A percentile compares a stretch with the other conserved stretches of the same genome.
Conservation (phyloP, 2,113 vertebrate genomes). For the Pseudopipra pipra region DNA sequence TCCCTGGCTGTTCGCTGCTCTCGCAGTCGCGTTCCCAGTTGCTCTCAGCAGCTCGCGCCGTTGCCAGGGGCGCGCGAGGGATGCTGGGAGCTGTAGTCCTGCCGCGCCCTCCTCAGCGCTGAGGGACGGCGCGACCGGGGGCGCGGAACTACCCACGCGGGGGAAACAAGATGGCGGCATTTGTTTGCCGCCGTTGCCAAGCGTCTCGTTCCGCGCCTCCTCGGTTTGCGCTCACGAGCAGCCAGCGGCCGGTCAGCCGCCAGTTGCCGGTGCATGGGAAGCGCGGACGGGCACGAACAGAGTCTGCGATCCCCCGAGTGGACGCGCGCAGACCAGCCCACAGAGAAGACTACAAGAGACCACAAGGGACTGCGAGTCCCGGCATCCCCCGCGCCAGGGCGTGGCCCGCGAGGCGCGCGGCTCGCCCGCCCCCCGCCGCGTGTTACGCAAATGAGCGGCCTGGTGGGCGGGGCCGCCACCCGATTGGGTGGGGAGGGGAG, state of each 20-base stretch:
- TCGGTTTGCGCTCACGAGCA: neutral
- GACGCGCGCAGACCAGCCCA: accelerated
- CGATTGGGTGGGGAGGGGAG: neutral
- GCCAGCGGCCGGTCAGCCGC: accelerated
- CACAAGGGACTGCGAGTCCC: neutral
- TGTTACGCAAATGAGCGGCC: neutral
- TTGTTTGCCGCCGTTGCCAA: constrained; percentile 44
- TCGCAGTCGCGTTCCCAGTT: neutral
- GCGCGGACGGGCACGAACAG: accelerated
- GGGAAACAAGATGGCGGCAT: neutral
- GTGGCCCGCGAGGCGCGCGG: neutral
- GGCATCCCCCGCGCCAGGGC: neutral
- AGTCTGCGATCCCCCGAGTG: accelerated
- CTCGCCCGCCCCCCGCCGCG: neutral
- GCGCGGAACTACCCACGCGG: neutral
- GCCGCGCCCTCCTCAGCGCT: accelerated
- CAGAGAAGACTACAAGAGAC: neutral
- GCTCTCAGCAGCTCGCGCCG: neutral
- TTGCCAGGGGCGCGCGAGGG: neutral
- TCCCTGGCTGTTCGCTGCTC: neutral
- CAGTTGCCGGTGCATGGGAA: accelerated
- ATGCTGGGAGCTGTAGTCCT: neutral
- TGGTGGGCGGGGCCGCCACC: neutral
- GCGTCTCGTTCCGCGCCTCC: neutral
- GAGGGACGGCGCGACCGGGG: accelerated